These are phyloP conservation scores for Panulirus ornatus DNA, from an alignment of 1,140 invertebrate species.

Conservation along the genomic window DNA sequence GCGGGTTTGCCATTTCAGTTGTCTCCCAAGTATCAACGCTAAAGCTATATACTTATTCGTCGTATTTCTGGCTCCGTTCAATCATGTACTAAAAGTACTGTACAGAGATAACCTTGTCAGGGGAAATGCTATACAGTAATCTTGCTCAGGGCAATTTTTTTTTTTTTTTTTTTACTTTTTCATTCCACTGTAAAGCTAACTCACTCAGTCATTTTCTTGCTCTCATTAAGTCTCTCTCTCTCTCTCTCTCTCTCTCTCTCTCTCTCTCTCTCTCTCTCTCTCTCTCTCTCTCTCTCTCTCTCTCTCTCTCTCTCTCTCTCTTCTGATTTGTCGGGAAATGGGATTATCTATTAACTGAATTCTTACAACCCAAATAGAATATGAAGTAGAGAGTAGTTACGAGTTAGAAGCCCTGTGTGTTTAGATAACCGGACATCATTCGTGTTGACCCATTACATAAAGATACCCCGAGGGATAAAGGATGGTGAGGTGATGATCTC, in stretches of 20 bases:
- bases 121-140: neutral
- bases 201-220: neutral
- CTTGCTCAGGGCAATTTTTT: neutral
- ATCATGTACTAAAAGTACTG: neutral
- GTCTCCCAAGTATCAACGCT: no score
- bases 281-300: slow-evolving; percentile 7
- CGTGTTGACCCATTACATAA: no score
- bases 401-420: no score
- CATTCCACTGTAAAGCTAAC: neutral
- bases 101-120: neutral
- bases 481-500: no score
- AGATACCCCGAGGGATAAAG: no score
- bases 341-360: neutral
- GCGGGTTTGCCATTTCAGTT: no score
- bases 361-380: neutral
- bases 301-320: slow-evolving; percentile 7
- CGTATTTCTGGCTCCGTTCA: neutral
- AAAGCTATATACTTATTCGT: no score
- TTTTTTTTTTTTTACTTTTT: neutral
- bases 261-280: slow-evolving; percentile 7
- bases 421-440: no score
- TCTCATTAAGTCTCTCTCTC: neutral
- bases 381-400: neutral
- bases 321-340: neutral
- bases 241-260: slow-evolving; percentile 7